phyloP scores from a whole-genome alignment of 2,113 vertebrate species.

The Dasyornis broadbenti region DNA sequence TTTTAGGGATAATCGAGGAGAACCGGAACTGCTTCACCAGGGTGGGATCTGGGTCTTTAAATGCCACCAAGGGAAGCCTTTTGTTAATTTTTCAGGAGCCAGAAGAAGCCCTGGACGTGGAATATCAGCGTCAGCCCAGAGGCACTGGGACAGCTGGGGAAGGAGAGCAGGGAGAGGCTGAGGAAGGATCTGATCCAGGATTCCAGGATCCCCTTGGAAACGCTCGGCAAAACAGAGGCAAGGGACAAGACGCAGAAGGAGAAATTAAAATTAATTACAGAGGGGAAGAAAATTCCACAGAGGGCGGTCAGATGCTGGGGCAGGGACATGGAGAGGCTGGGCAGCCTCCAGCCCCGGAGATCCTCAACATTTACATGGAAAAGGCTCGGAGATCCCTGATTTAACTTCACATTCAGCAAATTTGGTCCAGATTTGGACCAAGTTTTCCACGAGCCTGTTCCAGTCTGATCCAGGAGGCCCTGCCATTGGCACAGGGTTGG shows the following conservation, averaged over 20 bases:
- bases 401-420: neutral
- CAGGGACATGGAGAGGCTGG: neutral
- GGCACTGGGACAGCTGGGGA: neutral
- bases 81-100: neutral
- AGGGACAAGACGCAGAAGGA: neutral
- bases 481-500: neutral
- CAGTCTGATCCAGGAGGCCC: neutral
- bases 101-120: neutral
- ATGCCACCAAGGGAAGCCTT: neutral
- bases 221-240: rapidly evolving
- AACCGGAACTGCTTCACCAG: neutral
- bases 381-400: neutral
- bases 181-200: neutral
- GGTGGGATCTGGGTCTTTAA: neutral
- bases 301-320: neutral
- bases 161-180: neutral
- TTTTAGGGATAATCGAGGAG: neutral
- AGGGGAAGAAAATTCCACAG: no score
- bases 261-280: neutral
- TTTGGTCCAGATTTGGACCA: neutral
- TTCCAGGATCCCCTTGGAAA: neutral
- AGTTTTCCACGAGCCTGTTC: neutral
- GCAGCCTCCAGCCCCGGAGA: neutral
- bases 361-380: neutral
- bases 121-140: neutral